Evolutionary conservation across 2,113 vertebrate species (phyloP), one percentile per base, ranked within the genome.

Genomic region (Numenius arquata): DNA sequence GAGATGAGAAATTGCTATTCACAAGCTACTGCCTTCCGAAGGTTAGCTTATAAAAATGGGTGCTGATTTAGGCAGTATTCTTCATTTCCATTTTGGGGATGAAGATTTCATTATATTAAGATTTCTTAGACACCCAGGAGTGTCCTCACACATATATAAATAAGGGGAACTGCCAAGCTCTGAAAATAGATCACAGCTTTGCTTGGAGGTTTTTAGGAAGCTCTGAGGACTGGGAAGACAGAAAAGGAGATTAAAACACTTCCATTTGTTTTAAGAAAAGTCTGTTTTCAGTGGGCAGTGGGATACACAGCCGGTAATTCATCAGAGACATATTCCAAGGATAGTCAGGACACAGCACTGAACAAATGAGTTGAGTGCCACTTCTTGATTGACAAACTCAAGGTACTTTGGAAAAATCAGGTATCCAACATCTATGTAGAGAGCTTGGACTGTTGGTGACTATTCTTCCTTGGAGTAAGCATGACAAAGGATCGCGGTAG

Each of bases 1-100:
- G 58, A 85, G 53, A 93, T 43, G 77, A 91, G 53, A 92, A 91
- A 90, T 86, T 80, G 73, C 41, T 86, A 25, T 56, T 93, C 76
- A 76, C 55, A 77, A 81, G 47, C 47, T 65, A 80, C 75, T 92
- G 75, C 67, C 88, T 93, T 73, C 23, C 20, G n/a, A 93, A 90
- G 53, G 50, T 81, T 86, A 68, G 34, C 50, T 87, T 90, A 86
- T 62, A 62, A 91, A 94, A 95, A 86, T 40, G 41, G 41, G 8
- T 58, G 55, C 88, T 97, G 79, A 83, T 26, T 85, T 88, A 61
- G 38, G 43, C 65, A 85, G 23, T 52, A 74, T 38, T 84, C 36
- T 81, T 90, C 80, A 32, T 40, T 87, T 68, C 40, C 65, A 78
- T 84, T 93, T 86, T 27, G 83, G 30, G 56, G 62, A 16, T 67